These are phyloP conservation scores for Rana temporaria DNA, from an alignment of 2,113 vertebrate genomes.

Conservation along the genomic window DNA sequence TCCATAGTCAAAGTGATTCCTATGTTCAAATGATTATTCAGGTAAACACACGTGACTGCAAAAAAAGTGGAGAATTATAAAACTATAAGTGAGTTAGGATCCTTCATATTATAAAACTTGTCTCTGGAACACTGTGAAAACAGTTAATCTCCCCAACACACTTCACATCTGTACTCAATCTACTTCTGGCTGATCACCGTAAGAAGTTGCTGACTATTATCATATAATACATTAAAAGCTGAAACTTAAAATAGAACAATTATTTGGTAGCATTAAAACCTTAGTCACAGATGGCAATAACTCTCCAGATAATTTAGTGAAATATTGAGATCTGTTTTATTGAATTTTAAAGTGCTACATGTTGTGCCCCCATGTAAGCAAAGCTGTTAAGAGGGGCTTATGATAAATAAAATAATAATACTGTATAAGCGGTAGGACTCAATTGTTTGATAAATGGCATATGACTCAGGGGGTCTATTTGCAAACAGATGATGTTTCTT, in stretches of 20 bases:
- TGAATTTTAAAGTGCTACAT: slow-evolving; percentile 46
- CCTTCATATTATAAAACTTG: not conserved
- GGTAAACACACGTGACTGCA: too few relatives aligned
- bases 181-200: not conserved
- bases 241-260: slow-evolving; percentile 20
- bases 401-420: slow-evolving; percentile 28
- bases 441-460: slow-evolving; percentile 29
- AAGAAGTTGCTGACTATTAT: not conserved
- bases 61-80: too few relatives aligned
- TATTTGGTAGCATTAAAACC: slow-evolving; percentile 22
- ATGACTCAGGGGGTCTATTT: slow-evolving; percentile 30
- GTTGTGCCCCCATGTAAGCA: slow-evolving; percentile 37
- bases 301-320: slow-evolving; percentile 43
- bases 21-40: too few relatives aligned
- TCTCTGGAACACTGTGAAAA: not conserved
- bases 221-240: slow-evolving; percentile 19
- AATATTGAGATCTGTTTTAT: slow-evolving; percentile 47
- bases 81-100: too few relatives aligned
- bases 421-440: not conserved
- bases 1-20: too few relatives aligned
- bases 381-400: slow-evolving; percentile 32
- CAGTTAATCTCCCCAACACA: not conserved
- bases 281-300: slow-evolving; percentile 45
- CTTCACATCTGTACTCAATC: not conserved
- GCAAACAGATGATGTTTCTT: slow-evolving; percentile 1